Percentiles rank a stretch among this genome's conserved stretches.
These are phyloP conservation scores for Sycophila sp. DNA, from an alignment of 1,140 invertebrate species.

Conservation along the genomic window DNA sequence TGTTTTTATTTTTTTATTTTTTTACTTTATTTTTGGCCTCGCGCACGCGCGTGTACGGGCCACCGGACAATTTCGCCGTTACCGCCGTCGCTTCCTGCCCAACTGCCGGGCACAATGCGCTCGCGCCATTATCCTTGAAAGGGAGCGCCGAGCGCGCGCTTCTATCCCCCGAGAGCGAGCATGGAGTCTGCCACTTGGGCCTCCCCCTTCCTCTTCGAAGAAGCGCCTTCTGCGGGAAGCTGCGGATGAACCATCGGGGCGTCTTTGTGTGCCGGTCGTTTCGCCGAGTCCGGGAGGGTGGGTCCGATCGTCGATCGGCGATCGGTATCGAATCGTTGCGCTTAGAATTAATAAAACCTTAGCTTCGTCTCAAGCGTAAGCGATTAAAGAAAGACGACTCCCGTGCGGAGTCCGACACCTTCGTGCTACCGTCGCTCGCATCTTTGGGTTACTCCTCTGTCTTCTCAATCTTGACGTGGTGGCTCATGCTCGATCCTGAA, in stretches of 20 bases:
- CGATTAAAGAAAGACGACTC: background rate
- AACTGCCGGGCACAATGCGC: slow-evolving; percentile 32
- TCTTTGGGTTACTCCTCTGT: slow-evolving; percentile 34
- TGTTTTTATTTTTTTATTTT: too few relatives aligned
- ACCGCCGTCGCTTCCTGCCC: slow-evolving; percentile 29
- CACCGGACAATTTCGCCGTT: slow-evolving; percentile 32
- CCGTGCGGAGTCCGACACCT: background rate
- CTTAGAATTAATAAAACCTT: too few relatives aligned
- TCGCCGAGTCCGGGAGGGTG: background rate
- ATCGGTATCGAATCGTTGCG: background rate
- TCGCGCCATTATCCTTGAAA: background rate
- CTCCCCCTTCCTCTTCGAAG: background rate
- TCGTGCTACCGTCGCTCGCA: slow-evolving; percentile 16
- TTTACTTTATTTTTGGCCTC: background rate
- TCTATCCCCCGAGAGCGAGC: background rate
- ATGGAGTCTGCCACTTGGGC: background rate
- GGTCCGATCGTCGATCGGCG: background rate
- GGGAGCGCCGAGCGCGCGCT: background rate
- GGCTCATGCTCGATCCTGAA: slow-evolving; percentile 30
- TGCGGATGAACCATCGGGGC: background rate
- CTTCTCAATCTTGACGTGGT: slow-evolving; percentile 23
- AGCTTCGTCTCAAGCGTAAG: too few relatives aligned
- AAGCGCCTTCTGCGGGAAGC: too few relatives aligned
- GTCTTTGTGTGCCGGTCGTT: background rate
- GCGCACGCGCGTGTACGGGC: background rate